Conservation (phyloP, 2,113 vertebrate species). For the Pygoscelis adeliae region DNA sequence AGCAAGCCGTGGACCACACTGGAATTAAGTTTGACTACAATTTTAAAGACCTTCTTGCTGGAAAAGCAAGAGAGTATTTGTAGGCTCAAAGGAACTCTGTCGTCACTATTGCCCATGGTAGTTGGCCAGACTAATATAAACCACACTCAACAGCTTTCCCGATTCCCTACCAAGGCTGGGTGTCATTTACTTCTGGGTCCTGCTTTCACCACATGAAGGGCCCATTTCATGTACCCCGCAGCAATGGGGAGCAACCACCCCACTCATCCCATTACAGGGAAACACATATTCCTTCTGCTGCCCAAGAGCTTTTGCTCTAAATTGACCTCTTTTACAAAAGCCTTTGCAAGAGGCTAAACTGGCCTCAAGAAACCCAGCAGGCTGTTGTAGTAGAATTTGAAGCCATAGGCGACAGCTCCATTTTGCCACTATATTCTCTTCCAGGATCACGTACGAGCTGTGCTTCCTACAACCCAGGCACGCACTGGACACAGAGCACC, state of each 20-base stretch:
- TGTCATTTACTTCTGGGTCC: neutral
- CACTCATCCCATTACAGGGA: neutral
- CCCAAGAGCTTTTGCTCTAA: neutral
- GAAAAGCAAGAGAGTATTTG: neutral
- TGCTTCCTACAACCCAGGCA: too few species aligned
- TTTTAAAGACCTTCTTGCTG: neutral
- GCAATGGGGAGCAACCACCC: neutral
- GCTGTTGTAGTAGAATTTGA: neutral
- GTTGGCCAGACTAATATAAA: neutral
- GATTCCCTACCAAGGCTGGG: neutral
- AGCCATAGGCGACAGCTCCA: too few species aligned
- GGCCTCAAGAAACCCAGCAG: neutral
- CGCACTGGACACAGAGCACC: neutral
- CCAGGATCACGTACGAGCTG: neutral
- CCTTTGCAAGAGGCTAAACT: neutral
- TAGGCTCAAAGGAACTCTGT: neutral
- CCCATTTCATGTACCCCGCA: neutral
- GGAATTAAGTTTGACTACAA: neutral
- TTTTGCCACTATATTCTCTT: neutral
- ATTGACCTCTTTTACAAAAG: neutral
- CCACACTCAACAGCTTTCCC: neutral
- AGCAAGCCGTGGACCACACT: neutral
- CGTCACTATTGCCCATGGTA: neutral
- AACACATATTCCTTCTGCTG: neutral
- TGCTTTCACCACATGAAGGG: neutral